Percentiles rank a stretch among this genome's conserved stretches.
Conservation (phyloP, 2,797 vertebrate species). For the Paguma larvata region DNA sequence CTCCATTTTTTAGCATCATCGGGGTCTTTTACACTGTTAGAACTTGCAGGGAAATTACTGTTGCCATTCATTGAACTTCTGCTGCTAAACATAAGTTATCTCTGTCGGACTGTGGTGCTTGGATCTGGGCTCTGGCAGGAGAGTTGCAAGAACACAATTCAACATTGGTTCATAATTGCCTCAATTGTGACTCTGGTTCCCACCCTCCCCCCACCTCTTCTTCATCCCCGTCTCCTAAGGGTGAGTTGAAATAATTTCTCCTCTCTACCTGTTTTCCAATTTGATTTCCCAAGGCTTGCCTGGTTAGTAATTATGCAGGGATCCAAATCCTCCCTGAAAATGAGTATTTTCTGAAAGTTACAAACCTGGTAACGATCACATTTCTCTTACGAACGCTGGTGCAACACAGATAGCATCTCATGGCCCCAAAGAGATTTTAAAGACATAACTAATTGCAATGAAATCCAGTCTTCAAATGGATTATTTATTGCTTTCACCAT, state of each 20-base stretch:
- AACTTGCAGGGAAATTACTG: neutral
- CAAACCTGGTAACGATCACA: too few species aligned
- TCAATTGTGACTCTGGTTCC: neutral
- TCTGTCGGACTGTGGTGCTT: neutral
- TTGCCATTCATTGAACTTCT: neutral
- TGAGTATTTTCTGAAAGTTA: neutral
- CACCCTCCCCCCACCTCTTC: neutral
- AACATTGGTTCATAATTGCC: neutral
- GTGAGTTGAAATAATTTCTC: neutral
- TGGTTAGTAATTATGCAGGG: neutral
- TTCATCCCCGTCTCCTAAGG: neutral
- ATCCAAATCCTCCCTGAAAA: neutral
- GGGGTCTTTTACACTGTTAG: neutral
- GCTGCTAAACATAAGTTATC: neutral
- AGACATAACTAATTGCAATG: neutral
- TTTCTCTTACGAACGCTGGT: neutral
- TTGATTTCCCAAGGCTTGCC: neutral
- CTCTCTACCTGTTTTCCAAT: neutral
- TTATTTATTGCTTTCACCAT: neutral
- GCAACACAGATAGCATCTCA: neutral
- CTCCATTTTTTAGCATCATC: neutral
- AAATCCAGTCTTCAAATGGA: neutral
- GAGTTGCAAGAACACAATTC: neutral
- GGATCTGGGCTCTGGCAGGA: neutral
- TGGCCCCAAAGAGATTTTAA: neutral